phyloP scores from a whole-genome alignment of 2,888 invertebrate genomes.

The Pasiphila rectangulata region DNA sequence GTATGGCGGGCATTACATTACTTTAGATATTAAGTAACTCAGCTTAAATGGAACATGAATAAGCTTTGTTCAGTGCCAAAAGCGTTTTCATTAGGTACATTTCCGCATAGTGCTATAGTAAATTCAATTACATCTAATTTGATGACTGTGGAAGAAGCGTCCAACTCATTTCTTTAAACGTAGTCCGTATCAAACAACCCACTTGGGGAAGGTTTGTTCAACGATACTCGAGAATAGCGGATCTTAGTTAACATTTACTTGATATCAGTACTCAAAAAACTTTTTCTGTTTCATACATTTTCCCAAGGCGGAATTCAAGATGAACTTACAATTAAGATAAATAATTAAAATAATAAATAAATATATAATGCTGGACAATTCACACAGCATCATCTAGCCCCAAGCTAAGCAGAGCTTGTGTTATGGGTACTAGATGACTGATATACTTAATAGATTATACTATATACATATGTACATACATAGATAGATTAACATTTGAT shows the following conservation, averaged over 20 bases:
- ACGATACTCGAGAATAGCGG: constrained; percentile 42
- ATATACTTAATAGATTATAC: too few species aligned
- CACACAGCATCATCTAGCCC: too few species aligned
- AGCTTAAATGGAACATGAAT: constrained; percentile 14
- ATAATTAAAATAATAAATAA: too few species aligned
- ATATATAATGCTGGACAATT: too few species aligned
- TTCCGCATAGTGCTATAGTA: constrained; percentile 8
- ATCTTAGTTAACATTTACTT: constrained; percentile 45
- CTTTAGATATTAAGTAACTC: constrained; percentile 12
- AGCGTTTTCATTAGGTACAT: constrained; percentile 14
- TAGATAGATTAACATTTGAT: too few species aligned
- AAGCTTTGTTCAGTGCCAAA: constrained; percentile 11
- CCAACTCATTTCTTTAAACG: neutral
- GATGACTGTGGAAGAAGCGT: constrained; percentile 28
- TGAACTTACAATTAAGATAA: too few species aligned
- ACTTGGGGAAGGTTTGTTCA: constrained; percentile 37
- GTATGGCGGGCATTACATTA: too few species aligned
- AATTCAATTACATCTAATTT: constrained; percentile 28
- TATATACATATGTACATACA: too few species aligned
- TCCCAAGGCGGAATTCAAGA: constrained; percentile 7
- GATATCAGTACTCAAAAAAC: too few species aligned
- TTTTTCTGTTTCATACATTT: neutral
- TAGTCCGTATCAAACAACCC: constrained; percentile 31
- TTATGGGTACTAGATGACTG: too few species aligned
- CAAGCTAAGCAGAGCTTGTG: too few species aligned